Conservation (phyloP, 2,113 vertebrate genomes). For the Lasiurus cinereus region DNA sequence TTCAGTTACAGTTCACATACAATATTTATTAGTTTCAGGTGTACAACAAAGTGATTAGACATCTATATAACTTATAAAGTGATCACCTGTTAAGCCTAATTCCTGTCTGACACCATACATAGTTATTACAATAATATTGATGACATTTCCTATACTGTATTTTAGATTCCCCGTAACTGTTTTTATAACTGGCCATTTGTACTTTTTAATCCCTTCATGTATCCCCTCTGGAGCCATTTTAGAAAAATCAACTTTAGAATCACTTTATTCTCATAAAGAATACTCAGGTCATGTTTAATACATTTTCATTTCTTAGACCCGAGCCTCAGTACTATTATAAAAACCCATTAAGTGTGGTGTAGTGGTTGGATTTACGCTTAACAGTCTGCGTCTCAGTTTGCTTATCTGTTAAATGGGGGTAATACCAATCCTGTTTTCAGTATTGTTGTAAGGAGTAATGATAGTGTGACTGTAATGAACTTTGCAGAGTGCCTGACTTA, state of each 20-base stretch:
- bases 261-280: not conserved
- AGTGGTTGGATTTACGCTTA: not conserved
- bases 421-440: not conserved
- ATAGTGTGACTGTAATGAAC: accelerated
- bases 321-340: not conserved
- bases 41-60: not conserved
- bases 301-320: not conserved
- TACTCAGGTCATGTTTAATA: not conserved
- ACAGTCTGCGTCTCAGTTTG: not conserved
- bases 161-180: not conserved
- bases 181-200: not conserved
- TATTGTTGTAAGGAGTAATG: not conserved
- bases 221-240: not conserved
- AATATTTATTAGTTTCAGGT: not conserved
- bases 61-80: not conserved
- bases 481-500: not conserved
- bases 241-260: not conserved
- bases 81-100: not conserved
- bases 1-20: not conserved
- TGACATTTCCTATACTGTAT: not conserved
- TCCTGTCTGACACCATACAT: not conserved
- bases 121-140: not conserved
- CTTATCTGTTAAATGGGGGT: not conserved
- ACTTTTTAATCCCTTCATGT: not conserved
- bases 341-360: not conserved